A percentile compares a stretch with the other conserved stretches of the same genome.
Evolutionary conservation across 2,113 vertebrate genomes (phyloP).

Genomic region (Pygoscelis adeliae): DNA sequence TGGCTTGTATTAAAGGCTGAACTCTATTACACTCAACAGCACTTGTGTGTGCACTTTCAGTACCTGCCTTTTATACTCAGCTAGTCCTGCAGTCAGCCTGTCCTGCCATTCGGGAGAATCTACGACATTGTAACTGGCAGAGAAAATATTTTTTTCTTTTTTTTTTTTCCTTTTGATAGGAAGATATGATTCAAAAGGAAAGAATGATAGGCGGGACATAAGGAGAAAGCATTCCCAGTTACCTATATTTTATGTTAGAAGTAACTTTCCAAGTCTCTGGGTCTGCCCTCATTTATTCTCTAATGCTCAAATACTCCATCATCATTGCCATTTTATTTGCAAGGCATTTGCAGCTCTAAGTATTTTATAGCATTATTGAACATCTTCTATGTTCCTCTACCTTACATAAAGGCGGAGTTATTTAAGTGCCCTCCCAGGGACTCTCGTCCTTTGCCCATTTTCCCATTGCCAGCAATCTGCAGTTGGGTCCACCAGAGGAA

Average conservation of each 20-base stretch:
- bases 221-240: not conserved
- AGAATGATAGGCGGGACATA: not conserved
- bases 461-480: not conserved
- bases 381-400: not conserved
- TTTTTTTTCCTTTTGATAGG: not conserved
- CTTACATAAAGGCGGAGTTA: not conserved
- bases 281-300: not conserved
- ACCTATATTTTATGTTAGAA: not conserved
- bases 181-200: constrained; percentile 1
- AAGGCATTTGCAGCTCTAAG: not conserved
- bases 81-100: not conserved
- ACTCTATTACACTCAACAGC: not conserved
- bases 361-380: not conserved
- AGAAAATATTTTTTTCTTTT: no score
- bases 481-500: not conserved
- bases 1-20: not conserved
- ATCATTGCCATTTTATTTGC: not conserved
- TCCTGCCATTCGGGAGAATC: not conserved
- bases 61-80: not conserved
- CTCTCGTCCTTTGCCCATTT: not conserved
- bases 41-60: not conserved
- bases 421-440: not conserved
- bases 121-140: not conserved
- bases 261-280: not conserved
- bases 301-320: not conserved